Evolutionary conservation across 2,113 vertebrate genomes (phyloP), one percentile per base, ranked within the genome.

Genomic region (Tychaedon coryphoeus): DNA sequence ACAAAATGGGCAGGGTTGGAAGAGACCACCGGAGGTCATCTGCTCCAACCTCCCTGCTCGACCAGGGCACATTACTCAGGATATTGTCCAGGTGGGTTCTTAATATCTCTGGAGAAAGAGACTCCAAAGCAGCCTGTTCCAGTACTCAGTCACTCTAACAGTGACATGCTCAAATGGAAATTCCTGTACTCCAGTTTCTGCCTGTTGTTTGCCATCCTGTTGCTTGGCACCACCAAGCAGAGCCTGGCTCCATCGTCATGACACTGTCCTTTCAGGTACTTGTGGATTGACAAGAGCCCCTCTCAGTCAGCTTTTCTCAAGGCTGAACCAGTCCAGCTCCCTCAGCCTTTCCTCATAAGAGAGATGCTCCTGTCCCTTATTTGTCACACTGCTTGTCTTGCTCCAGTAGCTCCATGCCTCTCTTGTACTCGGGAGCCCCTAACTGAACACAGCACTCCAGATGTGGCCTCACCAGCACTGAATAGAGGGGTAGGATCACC

Each of bases 251-350:
- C 8, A 23, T 43, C 23, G n/a, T 71, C 9, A 9, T 66, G 34
- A 23, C 5, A 5, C 3, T 1, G 0, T 56, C 4, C 6, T 8
- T 60, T 31, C 17, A 56, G 9, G 9, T 43, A 29, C 34, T 64
- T 67, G 16, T 7, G 17, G 9, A 8, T 17, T 18, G 47, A 28
- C 28, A 64, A 64, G 20, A 77, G 29, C 4, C 5, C 1, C 24
- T 8, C 8, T 36, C 2, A 42, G 11, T 2, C 1, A 5, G n/a
- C 25, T 73, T 14, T 61, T 29, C 24, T 83, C 36, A 6, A 20
- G 14, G 13, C 5, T 57, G 51, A 66, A 47, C 8, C n/a, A 19
- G 29, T 14, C 23, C 25, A 56, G 23, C 4, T 78, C 8, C 65
- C 10, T 51, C 48, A 54, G 13, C 11, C 13, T 74, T 42, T 38